Base-by-base conservation (phyloP, 2,888 invertebrate species). In the Scelioninae gen. 2 region DNA sequence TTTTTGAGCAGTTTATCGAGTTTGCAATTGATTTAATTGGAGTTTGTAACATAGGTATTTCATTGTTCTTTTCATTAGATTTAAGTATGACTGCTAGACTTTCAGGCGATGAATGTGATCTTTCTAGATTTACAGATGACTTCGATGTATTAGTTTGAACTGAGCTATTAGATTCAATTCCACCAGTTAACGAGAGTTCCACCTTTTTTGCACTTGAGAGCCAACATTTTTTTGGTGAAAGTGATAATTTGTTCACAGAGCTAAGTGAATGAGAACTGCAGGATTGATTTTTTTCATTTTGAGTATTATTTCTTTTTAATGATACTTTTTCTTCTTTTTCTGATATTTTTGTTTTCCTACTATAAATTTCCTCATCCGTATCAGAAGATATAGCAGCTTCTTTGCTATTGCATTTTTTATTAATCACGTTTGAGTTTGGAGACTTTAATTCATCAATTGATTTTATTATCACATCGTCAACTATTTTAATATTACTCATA, bases 161-260 rank as follows among this genome's bases (percentile, higher is more conserved):
- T 31, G 4, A 9, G 31, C 10, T 7, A 2, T 31, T 7, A 18
- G 52, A 37, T 13, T 9, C 22, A 22, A 0, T n/a, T n/a, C n/a
- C n/a, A n/a, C n/a, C n/a, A n/a, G n/a, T 22, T 11, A 60, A 58
- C n/a, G 65, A 7, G 0, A 58, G 0, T 58, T 52, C 43, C 1
- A 16, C 37, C n/a, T 60, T 28, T 31, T 61, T 10, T 31, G 68
- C 53, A 39, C 39, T 69, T 15, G 43, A 33, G 7, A 69, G 46
- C 68, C 68, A 69, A 13, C 1, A 11, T n/a, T 67, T 67, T 15
- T 67, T 37, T 7, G 67, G 41, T n/a, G 57, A 58, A 65, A 13
- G 31, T 35, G 13, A 39, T 19, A 19, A 4, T 9, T 48, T 48
- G 11, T 57, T 55, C 7, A n/a, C 13, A 18, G 35, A 31, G 33